Evolutionary conservation across 2,888 invertebrate genomes (phyloP), one percentile per base, ranked within the genome.

Genomic region (Troglohyphantes excavatus): DNA sequence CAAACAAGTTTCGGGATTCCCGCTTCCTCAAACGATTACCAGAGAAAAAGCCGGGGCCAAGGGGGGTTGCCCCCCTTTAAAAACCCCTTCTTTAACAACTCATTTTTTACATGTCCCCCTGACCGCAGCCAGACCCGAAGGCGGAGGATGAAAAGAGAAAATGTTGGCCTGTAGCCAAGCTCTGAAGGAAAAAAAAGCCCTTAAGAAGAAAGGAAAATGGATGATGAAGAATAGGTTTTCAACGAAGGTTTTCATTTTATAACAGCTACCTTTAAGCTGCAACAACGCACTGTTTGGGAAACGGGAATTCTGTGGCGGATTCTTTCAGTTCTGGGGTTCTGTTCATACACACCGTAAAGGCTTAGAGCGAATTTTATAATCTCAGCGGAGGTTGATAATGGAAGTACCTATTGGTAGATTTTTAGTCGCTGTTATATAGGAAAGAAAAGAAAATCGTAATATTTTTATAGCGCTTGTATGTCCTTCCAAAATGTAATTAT

Each of bases 151-250:
- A 53, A 87, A 67, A 86, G 63, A 65, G 23, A 33, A 72, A 88
- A 87, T 79, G 63, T 81, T 88, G 87, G 81, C 87, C 67, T 53
- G 19, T 21, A 65, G 79, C 87, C 87, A 81, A 73, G 53, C 46
- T 29, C 72, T 81, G 81, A 29, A 33, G 46, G 67, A 27, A 75
- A 73, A 81, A 70, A 43, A 53, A 53, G n/a, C n/a, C 53, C 13
- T 70, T 26, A 78, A 75, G 81, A 81, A 81, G 67, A 68, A 88
- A 88, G 59, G 72, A 70, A 72, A 87, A 87, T 61, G 65, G 73
- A 88, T 81, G 78, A 85, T 68, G 81, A 88, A 81, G 73, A 81
- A 81, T 81, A 59, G 73, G 81, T 72, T 79, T 78, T 72, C 72
- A 53, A 23, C 75, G 67, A 17, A 65, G 65, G 26, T 63, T 70